Evolutionary conservation across 2,113 vertebrate genomes (phyloP).

Genomic region (Catharus bicknelli): DNA sequence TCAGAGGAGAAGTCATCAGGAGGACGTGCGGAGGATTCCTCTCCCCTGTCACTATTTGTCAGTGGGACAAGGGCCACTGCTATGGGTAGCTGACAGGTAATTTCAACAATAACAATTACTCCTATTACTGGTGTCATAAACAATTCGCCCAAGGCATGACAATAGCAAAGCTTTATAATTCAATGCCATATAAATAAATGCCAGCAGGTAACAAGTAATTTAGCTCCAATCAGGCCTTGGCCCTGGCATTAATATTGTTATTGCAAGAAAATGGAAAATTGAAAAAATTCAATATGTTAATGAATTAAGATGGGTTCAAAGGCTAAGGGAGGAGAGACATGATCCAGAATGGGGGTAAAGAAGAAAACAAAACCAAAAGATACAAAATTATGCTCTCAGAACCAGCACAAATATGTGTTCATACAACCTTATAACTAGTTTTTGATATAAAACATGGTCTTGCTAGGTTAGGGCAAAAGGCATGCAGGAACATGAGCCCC

Average conservation of each 20-base stretch:
- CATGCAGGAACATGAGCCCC: background rate
- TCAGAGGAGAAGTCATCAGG: conserved; percentile 98
- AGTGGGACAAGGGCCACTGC: conserved; percentile 88
- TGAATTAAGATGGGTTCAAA: conserved; percentile 76
- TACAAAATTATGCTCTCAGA: conserved; percentile 46
- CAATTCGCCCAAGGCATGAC: conserved; percentile 92
- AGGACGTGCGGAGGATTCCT: conserved; percentile 80
- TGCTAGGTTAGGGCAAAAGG: conserved; percentile 7
- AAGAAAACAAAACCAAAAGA: conserved; percentile 3
- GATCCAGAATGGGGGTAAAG: background rate
- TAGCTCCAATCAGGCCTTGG: conserved; percentile 83
- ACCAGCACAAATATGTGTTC: background rate
- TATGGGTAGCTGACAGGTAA: conserved; percentile 98
- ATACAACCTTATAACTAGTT: conserved; percentile 12
- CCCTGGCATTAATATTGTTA: conserved; percentile 81
- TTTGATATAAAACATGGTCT: background rate
- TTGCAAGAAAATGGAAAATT: conserved; percentile 83
- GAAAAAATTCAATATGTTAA: conserved; percentile 85
- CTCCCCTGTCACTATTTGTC: conserved; percentile 98
- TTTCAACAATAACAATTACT: conserved; percentile 99
- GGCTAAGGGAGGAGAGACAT: conserved; percentile 43
- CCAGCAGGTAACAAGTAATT: conserved; percentile 96
- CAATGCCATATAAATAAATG: conserved; percentile 93
- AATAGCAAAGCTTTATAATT: conserved; percentile 97
- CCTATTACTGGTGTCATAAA: conserved; percentile 99